These are phyloP conservation scores for Rynchops niger DNA, from an alignment of 2,113 vertebrate species.

Conservation along the genomic window DNA sequence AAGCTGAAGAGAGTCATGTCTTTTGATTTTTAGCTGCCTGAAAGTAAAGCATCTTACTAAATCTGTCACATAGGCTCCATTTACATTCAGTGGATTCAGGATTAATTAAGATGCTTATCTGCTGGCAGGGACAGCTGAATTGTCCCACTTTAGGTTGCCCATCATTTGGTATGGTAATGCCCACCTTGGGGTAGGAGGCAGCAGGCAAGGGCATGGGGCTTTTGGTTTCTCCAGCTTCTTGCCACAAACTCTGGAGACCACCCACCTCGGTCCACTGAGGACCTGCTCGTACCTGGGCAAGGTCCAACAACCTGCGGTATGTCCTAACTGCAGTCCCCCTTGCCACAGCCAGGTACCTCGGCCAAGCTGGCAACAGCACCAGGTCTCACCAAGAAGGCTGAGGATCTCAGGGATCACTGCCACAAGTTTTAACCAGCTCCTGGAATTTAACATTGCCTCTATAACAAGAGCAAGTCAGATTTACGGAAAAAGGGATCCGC, in stretches of 20 bases:
- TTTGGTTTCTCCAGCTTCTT: not conserved
- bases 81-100: not conserved
- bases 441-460: not conserved
- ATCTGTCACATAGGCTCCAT: not conserved
- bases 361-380: accelerated
- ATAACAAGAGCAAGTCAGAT: not conserved
- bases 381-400: not conserved
- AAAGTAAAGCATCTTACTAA: not conserved
- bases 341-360: not conserved
- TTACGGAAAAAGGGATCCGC: not conserved
- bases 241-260: not conserved
- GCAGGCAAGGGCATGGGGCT: accelerated
- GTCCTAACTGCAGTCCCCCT: not conserved
- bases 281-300: not conserved
- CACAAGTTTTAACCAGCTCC: not conserved
- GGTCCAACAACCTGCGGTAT: not conserved
- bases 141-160: not conserved
- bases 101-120: not conserved
- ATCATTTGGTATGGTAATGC: not conserved
- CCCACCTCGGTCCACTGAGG: not conserved
- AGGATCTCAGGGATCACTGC: accelerated
- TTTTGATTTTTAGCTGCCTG: not conserved
- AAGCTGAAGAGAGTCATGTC: not conserved
- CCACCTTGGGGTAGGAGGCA: not conserved
- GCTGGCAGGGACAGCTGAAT: not conserved